Base-by-base conservation (phyloP, 2,888 invertebrate species). In the Coenonympha arcania region DNA sequence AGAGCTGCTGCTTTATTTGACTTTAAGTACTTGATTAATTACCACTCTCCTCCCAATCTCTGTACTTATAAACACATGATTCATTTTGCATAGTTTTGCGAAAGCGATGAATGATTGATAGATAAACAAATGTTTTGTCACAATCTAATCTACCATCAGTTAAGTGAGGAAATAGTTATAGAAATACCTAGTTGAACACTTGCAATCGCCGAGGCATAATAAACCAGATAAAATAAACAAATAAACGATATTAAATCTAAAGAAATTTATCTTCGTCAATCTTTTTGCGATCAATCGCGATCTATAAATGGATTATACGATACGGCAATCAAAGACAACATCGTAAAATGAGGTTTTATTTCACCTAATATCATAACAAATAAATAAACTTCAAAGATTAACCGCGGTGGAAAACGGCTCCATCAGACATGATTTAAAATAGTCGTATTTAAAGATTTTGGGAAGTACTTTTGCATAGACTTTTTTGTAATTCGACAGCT, bases 321-420 rank as follows among this genome's bases (percentile, higher is more conserved):
- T 20, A 39, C 28, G 43, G 19, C 37, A 48, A 55, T 51, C 47
- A 52, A 50, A 52, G 16, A 31, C 39, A 13, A 34, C 8, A 11
- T 13, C n/a, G 16, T 6, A 31, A 46, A 43, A 33, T 37, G 44
- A 6, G 2, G 4, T 31, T 50, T 46, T 42, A 42, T 28, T 49
- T n/a, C 37, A 20, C 5, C 13, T 40, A 13, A 37, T 42, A 45
- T 28, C 16, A 26, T 11, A 37, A 34, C 13, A 36, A 20, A 37
- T 22, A 11, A 3, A 9, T 34, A 34, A 36, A 6, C 36, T n/a
- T 36, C 36, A 36, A 36, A 36, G 36, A 19, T 11, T 11, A n/a
- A 19, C 36, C 36, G 36, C 36, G 20, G 28, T 28, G 18, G 36
- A 5, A 11, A 13, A 13, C 2, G 19, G 6, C 19, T 36, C 36